These are phyloP conservation scores for Rhynchopsitta pachyrhyncha DNA, from an alignment of 2,113 vertebrate genomes.

Conservation along the genomic window DNA sequence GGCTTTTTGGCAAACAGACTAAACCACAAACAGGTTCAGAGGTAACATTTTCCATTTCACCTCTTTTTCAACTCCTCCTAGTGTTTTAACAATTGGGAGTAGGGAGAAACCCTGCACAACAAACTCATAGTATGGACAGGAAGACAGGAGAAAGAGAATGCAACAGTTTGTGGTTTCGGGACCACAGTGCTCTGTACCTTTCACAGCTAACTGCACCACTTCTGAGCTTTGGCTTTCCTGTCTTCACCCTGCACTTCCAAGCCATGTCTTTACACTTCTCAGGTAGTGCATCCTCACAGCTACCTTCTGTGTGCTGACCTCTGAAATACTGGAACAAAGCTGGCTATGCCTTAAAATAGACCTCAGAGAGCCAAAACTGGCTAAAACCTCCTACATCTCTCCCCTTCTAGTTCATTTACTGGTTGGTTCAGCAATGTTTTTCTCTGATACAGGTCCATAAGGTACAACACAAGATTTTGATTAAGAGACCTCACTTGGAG, in stretches of 20 bases:
- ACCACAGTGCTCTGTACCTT: background rate
- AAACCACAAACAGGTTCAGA: constrained; percentile 2
- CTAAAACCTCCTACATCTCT: background rate
- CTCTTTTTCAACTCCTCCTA: background rate
- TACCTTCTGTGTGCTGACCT: background rate
- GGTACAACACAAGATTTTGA: fast-evolving
- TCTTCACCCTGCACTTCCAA: background rate
- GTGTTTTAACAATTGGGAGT: background rate
- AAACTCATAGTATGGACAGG: background rate
- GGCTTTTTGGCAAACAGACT: background rate
- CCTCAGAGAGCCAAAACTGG: background rate
- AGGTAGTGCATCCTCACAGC: background rate
- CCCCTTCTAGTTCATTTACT: background rate
- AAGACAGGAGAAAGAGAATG: background rate
- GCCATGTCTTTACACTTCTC: background rate
- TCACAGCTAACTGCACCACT: background rate
- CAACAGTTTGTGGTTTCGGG: background rate
- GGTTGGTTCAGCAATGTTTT: background rate
- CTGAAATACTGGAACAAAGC: background rate
- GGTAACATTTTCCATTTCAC: constrained; percentile 25
- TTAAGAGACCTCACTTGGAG: background rate
- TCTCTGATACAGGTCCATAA: background rate
- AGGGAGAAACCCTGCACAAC: background rate
- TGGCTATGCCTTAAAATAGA: background rate
- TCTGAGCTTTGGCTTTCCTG: background rate